Base-by-base conservation (phyloP, 2,888 invertebrate species). In the Drosophila ezoana region DNA sequence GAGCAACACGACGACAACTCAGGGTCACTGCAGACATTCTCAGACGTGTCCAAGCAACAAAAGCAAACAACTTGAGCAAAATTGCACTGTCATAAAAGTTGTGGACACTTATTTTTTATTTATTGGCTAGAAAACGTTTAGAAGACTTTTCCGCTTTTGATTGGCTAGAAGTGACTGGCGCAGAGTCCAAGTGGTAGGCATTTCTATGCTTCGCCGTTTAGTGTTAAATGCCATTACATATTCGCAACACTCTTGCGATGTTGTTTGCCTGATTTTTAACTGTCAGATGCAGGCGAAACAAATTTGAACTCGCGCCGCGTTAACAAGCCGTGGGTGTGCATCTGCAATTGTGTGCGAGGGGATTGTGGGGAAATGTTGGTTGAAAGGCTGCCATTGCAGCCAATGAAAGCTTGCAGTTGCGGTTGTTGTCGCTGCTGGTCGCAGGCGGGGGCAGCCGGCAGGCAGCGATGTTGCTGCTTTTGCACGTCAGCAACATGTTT, bases 401-500 rank as follows among this genome's bases (percentile, higher is more conserved):
- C 86, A 87, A 81, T 79, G 76, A 71, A 65, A 41, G 74, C 68
- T 66, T 71, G 72, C 62, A 74, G 72, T 72, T 47, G 68, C 3
- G 33, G 49, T 13, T 20, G n/a, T 14, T 43, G 32, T 44, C 18
- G 38, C 11, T 48, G 47, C 13, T 35, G 56, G 41, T 10, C 44
- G 28, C 58, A 14, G 23, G 60, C 5, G 9, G 1, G 3, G 48
- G 41, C 2, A 10, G 8, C 28, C 9, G 28, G 33, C 44, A 5
- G 9, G 20, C 14, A 23, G 18, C 14, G 45, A 52, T 16, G 57
- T 57, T 20, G 67, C 63, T 79, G 79, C 79, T 78, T 84, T 78
- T 84, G 85, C 87, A 87, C 84, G 87, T 81, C 89, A 89, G 84
- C 85, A 69, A 71, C 87, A 84, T 89, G 84, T 83, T 85, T 85